These are phyloP conservation scores for Amphipoea lucens DNA, from an alignment of 2,888 invertebrate genomes.

Conservation along the genomic window DNA sequence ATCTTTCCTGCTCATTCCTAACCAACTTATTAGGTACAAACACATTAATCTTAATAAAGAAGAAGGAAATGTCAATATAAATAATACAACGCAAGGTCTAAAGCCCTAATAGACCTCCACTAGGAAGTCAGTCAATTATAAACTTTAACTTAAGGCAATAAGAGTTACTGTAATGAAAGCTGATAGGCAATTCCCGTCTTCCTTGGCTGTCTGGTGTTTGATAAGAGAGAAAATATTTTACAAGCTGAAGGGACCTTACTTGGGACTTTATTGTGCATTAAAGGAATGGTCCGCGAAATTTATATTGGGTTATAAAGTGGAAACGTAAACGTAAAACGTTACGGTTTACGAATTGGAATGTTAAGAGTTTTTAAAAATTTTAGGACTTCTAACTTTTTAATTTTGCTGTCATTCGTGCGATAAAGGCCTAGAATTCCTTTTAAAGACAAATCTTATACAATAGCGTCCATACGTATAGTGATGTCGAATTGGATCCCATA, in stretches of 20 bases:
- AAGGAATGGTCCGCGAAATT: conserved; percentile 43
- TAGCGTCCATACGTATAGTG: not conserved
- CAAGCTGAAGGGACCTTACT: conserved; percentile 42
- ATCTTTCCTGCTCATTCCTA: not conserved
- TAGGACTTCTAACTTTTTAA: conserved; percentile 2
- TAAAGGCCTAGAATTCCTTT: not conserved
- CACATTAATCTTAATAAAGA: conserved; percentile 27
- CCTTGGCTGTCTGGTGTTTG: conserved; percentile 57
- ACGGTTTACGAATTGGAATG: conserved; percentile 40
- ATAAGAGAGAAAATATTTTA: conserved; percentile 61
- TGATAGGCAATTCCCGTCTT: conserved; percentile 34
- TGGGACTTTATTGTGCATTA: conserved; percentile 47
- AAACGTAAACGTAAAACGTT: conserved; percentile 32
- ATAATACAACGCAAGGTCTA: conserved; percentile 37
- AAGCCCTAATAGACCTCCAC: conserved; percentile 15
- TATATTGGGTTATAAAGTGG: conserved; percentile 48
- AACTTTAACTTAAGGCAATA: conserved; percentile 34
- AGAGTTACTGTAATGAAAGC: conserved; percentile 26
- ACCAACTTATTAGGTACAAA: conserved; percentile 22
- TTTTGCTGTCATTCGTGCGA: not conserved
- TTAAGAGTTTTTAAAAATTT: conserved; percentile 38
- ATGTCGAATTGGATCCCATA: not conserved
- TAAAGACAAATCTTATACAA: not conserved
- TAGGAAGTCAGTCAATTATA: conserved; percentile 38
- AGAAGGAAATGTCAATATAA: conserved; percentile 51